A percentile compares a stretch with the other conserved stretches of the same genome.
These are phyloP conservation scores for Papilio elwesi DNA, from an alignment of 2,888 invertebrate genomes.

Conservation along the genomic window DNA sequence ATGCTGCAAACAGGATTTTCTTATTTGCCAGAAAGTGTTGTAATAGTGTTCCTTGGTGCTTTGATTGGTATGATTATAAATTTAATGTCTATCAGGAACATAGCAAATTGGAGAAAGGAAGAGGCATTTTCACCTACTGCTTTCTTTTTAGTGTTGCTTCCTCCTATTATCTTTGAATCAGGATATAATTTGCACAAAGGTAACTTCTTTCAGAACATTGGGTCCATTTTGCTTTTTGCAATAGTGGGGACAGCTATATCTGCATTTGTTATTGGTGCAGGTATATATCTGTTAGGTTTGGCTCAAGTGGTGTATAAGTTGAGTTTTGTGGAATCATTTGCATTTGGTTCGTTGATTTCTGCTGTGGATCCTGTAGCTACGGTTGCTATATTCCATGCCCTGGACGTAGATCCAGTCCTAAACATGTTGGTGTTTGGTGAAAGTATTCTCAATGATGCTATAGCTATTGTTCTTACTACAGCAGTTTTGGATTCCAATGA, in stretches of 20 bases:
- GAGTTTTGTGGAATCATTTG: constrained; percentile 98
- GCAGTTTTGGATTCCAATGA: constrained; percentile 89
- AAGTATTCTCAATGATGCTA: constrained; percentile 98
- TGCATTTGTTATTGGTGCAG: constrained; percentile 97
- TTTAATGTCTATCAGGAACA: constrained; percentile 93
- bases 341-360: constrained; percentile 98
- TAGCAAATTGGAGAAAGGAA: constrained; percentile 98
- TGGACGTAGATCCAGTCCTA: constrained; percentile 97
- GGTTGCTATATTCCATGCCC: constrained; percentile 98
- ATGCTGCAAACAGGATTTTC: constrained; percentile 98
- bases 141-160: constrained; percentile 97
- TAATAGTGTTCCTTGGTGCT: constrained; percentile 97
- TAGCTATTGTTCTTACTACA: constrained; percentile 98
- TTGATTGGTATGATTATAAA: constrained; percentile 96
- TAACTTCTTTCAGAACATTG: constrained; percentile 98
- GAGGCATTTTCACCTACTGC: constrained; percentile 99
- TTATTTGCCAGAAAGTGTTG: constrained; percentile 98
- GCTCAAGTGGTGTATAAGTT: constrained; percentile 96
- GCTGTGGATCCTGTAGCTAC: constrained; percentile 99
- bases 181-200: constrained; percentile 99
- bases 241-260: constrained; percentile 98
- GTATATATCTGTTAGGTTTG: constrained; percentile 96
- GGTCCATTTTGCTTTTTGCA: constrained; percentile 99
- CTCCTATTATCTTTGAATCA: constrained; percentile 99
- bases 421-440: constrained; percentile 99